Conservation (phyloP, 64 coral and sea anemone genomes). For the Montipora cactus region DNA sequence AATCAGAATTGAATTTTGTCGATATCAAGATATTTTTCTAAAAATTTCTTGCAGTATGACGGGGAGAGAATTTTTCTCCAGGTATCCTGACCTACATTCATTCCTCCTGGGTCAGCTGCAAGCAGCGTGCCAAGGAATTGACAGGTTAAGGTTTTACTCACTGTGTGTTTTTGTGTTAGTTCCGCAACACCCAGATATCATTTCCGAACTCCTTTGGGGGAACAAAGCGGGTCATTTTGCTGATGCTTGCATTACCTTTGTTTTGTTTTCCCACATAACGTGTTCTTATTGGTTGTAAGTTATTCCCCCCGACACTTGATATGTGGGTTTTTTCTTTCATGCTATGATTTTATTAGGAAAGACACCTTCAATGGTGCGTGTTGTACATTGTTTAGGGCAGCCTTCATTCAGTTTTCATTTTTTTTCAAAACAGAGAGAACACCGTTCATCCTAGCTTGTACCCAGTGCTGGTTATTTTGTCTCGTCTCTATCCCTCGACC, state of each 20-base stretch:
- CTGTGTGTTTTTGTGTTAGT: background rate
- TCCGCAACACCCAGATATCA: background rate
- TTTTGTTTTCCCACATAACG: too few relatives aligned
- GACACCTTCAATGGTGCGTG: too few relatives aligned
- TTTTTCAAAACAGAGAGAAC: background rate
- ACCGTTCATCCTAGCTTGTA: conserved; percentile 82
- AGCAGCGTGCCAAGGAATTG: conserved; percentile 64
- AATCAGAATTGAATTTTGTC: too few relatives aligned
- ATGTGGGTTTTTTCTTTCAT: too few relatives aligned
- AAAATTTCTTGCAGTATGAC: conserved; percentile 75
- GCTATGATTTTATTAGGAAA: too few relatives aligned
- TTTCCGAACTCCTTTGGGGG: background rate
- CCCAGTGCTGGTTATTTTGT: conserved; percentile 91
- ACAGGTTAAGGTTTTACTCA: conserved; percentile 45
- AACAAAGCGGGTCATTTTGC: background rate
- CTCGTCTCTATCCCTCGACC: conserved; percentile 87
- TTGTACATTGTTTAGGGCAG: background rate
- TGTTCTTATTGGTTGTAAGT: too few relatives aligned
- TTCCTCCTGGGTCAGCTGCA: conserved; percentile 80
- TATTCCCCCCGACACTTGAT: too few relatives aligned
- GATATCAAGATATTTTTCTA: background rate
- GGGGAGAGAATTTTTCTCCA: conserved; percentile 95
- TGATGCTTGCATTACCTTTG: too few relatives aligned
- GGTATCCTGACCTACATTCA: conserved; percentile 85
- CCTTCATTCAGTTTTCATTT: background rate